phyloP scores from a whole-genome alignment of 1,140 invertebrate genomes.

The Battus philenor region DNA sequence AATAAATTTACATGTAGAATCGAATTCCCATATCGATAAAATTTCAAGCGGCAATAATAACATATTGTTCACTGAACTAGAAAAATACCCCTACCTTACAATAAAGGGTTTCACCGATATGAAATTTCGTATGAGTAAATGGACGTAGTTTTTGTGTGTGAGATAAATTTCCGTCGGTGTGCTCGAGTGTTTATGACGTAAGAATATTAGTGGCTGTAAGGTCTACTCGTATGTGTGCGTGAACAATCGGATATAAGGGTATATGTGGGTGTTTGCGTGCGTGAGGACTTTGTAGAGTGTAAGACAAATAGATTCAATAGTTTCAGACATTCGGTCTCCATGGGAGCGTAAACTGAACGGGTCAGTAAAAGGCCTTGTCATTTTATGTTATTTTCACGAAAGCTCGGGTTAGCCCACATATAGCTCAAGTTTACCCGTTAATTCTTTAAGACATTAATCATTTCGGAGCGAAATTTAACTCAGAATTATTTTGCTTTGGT shows the following conservation, averaged over 20 bases:
- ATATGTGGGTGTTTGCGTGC: too few relatives aligned
- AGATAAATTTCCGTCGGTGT: too few relatives aligned
- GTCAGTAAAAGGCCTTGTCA: background rate
- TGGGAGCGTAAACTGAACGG: background rate
- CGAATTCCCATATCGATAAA: slow-evolving; percentile 2
- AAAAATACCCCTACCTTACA: slow-evolving; percentile 10
- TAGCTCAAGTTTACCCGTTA: too few relatives aligned
- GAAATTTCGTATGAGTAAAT: slow-evolving; percentile 3
- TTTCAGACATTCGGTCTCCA: background rate
- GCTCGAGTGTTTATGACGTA: too few relatives aligned
- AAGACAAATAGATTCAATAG: slow-evolving; percentile 7
- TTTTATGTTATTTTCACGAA: background rate
- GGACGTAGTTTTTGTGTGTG: background rate
- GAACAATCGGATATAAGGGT: too few relatives aligned
- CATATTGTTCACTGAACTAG: slow-evolving; percentile 7
- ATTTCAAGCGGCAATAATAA: slow-evolving; percentile 10
- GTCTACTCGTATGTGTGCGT: background rate
- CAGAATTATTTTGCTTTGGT: too few relatives aligned
- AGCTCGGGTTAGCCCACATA: background rate
- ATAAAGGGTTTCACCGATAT: slow-evolving; percentile 6
- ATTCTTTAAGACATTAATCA: too few relatives aligned
- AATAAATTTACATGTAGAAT: too few relatives aligned
- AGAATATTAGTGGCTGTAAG: background rate
- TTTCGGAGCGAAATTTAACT: too few relatives aligned
- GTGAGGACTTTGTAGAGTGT: slow-evolving; percentile 2